Conservation (phyloP, 2,797 vertebrate species). For the Astyanax mexicanus region DNA sequence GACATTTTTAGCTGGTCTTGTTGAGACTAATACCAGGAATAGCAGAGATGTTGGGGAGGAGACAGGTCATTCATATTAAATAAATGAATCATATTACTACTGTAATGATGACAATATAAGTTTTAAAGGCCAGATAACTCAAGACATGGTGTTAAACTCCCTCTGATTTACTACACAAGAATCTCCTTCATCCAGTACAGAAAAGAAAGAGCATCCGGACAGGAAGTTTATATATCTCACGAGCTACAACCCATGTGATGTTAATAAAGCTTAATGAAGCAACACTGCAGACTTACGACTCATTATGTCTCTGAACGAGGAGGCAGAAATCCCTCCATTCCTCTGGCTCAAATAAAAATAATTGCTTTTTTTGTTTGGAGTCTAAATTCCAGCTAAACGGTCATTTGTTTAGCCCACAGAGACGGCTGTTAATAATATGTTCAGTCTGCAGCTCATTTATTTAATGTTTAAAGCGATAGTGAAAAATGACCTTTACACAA, state of each 20-base stretch:
- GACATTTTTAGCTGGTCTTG: no score
- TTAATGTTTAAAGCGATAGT: background rate
- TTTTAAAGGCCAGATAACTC: background rate
- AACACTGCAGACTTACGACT: background rate
- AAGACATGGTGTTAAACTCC: background rate
- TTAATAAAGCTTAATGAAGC: constrained; percentile 31
- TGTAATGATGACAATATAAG: no score
- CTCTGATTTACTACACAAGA: background rate
- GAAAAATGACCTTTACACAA: background rate
- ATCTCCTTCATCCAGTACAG: background rate
- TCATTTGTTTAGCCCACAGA: background rate
- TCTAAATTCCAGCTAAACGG: background rate
- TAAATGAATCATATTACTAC: no score
- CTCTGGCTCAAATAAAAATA: constrained; percentile 2
- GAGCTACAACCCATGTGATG: constrained; percentile 13
- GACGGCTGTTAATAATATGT: background rate
- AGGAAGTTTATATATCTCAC: background rate
- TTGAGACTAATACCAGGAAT: no score
- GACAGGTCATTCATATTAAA: no score
- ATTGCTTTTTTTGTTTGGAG: background rate
- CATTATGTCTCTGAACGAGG: background rate
- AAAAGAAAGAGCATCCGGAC: background rate
- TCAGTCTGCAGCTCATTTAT: background rate
- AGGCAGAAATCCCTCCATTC: constrained; percentile 7
- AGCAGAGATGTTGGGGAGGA: no score